These are phyloP conservation scores for Mastomys natalensis DNA, from an alignment of 2,113 vertebrate species.

Conservation along the genomic window DNA sequence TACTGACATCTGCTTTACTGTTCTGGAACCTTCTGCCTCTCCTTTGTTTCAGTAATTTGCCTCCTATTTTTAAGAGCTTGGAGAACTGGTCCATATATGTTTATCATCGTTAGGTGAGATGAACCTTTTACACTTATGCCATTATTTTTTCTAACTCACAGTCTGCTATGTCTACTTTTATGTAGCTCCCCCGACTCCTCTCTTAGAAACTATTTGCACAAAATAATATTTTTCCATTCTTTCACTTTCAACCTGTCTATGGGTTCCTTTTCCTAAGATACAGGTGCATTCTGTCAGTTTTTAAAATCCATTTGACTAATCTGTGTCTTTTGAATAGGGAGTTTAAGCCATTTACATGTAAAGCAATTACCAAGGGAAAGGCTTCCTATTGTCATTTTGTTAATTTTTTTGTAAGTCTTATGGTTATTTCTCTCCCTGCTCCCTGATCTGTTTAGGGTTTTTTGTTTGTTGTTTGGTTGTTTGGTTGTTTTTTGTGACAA, in stretches of 20 bases:
- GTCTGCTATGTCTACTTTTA: neutral
- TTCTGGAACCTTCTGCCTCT: neutral
- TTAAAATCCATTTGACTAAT: neutral
- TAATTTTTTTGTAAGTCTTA: neutral
- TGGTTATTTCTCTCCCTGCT: neutral
- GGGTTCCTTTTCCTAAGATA: neutral
- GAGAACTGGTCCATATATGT: neutral
- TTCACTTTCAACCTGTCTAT: neutral
- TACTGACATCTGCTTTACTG: neutral
- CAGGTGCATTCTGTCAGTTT: neutral
- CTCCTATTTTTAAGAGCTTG: conserved; percentile 19
- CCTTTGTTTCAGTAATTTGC: neutral
- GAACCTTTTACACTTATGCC: neutral
- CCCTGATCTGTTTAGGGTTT: conserved; percentile 36
- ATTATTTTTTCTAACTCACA: neutral
- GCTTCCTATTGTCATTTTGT: neutral
- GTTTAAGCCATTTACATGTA: conserved; percentile 39
- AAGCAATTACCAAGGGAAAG: neutral
- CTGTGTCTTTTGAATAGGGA: neutral
- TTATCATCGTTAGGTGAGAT: neutral
- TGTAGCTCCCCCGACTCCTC: neutral
- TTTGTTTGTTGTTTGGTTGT: neutral
- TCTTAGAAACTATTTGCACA: neutral
- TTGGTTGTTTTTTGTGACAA: neutral
- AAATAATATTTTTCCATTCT: neutral